Conservation (phyloP, 2,113 vertebrate species). For the Chascanopsetta lugubris region DNA sequence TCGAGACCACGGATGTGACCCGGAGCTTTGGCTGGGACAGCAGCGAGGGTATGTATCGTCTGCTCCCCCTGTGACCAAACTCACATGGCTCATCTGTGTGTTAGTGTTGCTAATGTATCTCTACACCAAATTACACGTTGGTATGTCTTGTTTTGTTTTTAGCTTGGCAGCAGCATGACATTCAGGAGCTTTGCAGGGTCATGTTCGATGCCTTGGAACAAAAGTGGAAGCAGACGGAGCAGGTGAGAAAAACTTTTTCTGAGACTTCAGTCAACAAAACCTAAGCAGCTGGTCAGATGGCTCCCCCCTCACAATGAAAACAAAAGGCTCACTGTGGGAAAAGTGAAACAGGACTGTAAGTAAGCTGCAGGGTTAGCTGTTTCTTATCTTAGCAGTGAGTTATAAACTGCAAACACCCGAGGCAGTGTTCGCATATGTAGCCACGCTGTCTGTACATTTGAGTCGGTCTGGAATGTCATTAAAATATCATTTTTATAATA, state of each 20-base stretch:
- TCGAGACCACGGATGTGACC: constrained; percentile 98
- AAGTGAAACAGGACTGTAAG: constrained; percentile 23
- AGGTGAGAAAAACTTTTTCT: constrained; percentile 80
- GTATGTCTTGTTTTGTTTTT: constrained; percentile 42
- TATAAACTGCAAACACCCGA: constrained; percentile 44
- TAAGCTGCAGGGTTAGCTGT: constrained; percentile 47
- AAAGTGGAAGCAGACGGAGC: constrained; percentile 99
- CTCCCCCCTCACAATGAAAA: constrained; percentile 27
- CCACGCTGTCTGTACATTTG: constrained; percentile 40
- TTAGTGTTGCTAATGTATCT: constrained; percentile 31
- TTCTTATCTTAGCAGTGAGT: constrained; percentile 44
- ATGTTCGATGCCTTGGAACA: constrained; percentile 99
- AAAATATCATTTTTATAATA: background rate
- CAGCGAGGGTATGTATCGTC: constrained; percentile 88
- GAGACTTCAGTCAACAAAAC: constrained; percentile 9
- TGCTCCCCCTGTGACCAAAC: constrained; percentile 21
- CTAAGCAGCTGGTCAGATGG: constrained; percentile 7
- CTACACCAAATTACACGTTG: constrained; percentile 14
- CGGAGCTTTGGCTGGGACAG: constrained; percentile 99
- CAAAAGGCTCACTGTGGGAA: constrained; percentile 63
- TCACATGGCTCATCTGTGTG: constrained; percentile 25
- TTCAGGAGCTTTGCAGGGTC: constrained; percentile 98
- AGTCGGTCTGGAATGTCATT: constrained; percentile 8
- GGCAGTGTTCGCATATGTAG: constrained; percentile 19
- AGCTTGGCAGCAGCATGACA: constrained; percentile 99